Percentiles rank a stretch among this genome's conserved stretches.
Conservation (phyloP, 2,113 vertebrate species). For the Calidris pugnax region DNA sequence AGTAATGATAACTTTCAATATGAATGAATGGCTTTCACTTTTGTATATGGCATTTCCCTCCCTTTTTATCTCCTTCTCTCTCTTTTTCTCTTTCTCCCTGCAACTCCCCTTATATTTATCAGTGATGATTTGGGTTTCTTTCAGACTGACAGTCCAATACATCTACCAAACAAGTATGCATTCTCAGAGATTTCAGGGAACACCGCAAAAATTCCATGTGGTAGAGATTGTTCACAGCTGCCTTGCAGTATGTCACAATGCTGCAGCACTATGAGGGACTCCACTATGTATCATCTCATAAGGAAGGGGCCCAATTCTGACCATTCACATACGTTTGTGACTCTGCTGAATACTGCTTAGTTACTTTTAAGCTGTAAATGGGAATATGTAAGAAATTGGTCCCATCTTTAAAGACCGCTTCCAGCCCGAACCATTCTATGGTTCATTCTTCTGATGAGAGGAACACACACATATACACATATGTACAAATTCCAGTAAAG, state of each 20-base stretch:
- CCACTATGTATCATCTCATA: background rate
- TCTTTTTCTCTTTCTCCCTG: rapidly evolving
- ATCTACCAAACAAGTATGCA: background rate
- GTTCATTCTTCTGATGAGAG: background rate
- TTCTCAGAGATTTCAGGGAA: background rate
- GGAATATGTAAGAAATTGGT: background rate
- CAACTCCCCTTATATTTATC: background rate
- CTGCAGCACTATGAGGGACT: background rate
- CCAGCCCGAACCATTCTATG: background rate
- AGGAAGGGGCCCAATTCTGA: background rate
- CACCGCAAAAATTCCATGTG: background rate
- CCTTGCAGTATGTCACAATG: background rate
- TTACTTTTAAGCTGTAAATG: background rate
- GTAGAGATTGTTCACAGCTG: background rate
- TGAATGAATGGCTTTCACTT: background rate
- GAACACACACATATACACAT: background rate
- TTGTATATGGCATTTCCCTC: background rate
- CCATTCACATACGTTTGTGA: background rate
- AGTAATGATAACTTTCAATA: background rate
- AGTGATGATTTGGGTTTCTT: background rate
- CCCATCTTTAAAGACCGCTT: background rate
- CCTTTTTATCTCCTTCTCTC: background rate
- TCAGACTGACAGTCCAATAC: background rate
- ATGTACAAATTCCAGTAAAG: background rate
- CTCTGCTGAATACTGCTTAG: background rate